Evolutionary conservation across 2,888 invertebrate species (phyloP).

Genomic region (Leptopilina myrica): DNA sequence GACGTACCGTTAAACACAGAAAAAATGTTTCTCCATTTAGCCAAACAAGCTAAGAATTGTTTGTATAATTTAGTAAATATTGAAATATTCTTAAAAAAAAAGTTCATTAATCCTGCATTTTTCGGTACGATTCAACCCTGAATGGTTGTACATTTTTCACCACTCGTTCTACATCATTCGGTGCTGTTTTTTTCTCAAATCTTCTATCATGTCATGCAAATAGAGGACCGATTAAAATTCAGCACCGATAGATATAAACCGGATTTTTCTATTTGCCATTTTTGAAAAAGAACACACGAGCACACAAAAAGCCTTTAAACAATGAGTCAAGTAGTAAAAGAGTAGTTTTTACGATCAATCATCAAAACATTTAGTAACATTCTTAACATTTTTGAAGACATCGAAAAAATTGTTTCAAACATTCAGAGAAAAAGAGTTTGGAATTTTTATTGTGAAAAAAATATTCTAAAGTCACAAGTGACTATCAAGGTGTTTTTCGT

Average conservation of each 20-base stretch:
- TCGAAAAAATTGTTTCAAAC: neutral
- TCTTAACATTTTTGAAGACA: neutral
- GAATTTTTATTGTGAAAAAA: no score
- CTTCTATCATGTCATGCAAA: neutral
- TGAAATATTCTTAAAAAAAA: no score
- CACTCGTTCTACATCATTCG: constrained; percentile 19
- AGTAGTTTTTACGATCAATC: neutral
- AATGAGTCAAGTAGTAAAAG: neutral
- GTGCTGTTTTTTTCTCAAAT: neutral
- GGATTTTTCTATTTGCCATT: constrained; percentile 12
- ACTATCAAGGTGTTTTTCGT: no score
- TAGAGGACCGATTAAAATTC: neutral
- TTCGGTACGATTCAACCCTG: constrained; percentile 7
- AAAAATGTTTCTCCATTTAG: neutral
- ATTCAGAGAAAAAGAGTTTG: neutral
- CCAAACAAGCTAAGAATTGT: no score
- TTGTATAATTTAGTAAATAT: no score
- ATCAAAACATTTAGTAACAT: neutral
- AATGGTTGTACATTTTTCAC: neutral
- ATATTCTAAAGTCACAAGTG: no score
- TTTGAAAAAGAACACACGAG: constrained; percentile 4
- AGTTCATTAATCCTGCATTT: neutral
- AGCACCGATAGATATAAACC: constrained; percentile 16
- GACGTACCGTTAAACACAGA: constrained; percentile 4
- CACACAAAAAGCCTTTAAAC: constrained; percentile 27